A percentile compares a stretch with the other conserved stretches of the same genome.
Conservation (phyloP, 2,888 invertebrate genomes). For the Melinopterus prodromus region DNA sequence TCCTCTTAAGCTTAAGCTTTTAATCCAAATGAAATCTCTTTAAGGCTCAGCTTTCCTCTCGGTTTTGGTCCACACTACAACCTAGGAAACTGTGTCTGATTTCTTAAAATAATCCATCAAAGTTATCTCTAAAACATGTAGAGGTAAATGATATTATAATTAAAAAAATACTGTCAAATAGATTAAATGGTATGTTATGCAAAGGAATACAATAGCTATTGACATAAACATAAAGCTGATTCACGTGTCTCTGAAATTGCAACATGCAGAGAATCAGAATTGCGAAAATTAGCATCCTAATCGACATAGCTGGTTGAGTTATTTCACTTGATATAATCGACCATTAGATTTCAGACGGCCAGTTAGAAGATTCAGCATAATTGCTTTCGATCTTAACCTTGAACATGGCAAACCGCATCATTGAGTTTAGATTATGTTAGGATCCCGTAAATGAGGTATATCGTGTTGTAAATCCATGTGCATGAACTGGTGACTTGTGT, state of each 20-base stretch:
- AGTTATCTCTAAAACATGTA: too few relatives aligned
- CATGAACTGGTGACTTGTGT: too few relatives aligned
- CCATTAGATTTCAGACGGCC: not conserved
- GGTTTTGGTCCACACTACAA: too few relatives aligned
- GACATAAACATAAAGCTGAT: not conserved
- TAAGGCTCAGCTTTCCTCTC: too few relatives aligned
- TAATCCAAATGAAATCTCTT: too few relatives aligned
- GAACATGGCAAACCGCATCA: not conserved
- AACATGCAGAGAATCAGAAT: not conserved
- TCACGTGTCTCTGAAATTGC: not conserved
- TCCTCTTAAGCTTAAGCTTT: not conserved
- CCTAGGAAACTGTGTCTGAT: too few relatives aligned
- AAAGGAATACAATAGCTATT: not conserved
- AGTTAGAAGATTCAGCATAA: not conserved
- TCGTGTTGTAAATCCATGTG: too few relatives aligned
- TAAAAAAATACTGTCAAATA: too few relatives aligned
- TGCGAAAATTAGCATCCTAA: slow-evolving; percentile 4
- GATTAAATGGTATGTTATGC: not conserved
- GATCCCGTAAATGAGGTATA: too few relatives aligned
- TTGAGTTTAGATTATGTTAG: not conserved
- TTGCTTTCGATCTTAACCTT: not conserved
- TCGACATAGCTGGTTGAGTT: not conserved
- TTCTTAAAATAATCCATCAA: too few relatives aligned
- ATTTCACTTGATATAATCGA: not conserved
- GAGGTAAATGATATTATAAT: too few relatives aligned